phyloP scores from a whole-genome alignment of 1,140 invertebrate species.

The Trichoplusia ni region DNA sequence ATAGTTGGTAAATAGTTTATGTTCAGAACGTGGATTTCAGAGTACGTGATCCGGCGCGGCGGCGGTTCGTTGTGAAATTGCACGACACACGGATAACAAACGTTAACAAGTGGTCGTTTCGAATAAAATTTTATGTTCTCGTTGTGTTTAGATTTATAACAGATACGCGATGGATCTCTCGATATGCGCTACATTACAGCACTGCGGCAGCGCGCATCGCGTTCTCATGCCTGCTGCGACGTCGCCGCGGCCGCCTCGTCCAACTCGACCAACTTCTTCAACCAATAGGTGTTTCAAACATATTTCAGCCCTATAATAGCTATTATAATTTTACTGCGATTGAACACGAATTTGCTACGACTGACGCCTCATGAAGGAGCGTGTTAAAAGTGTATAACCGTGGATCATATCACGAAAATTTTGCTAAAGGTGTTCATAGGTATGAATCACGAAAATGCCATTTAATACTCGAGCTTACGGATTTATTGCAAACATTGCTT shows the following conservation, averaged over 20 bases:
- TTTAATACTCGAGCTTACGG: not conserved
- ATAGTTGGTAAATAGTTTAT: conserved; percentile 81
- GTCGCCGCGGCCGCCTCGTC: not conserved
- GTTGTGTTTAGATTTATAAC: conserved; percentile 68
- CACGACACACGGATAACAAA: conserved; percentile 68
- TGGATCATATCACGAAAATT: conserved; percentile 23
- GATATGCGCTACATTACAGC: conserved; percentile 36
- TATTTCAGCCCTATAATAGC: conserved; percentile 40
- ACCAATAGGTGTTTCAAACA: conserved; percentile 27
- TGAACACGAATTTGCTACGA: conserved; percentile 49
- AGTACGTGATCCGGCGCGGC: conserved; percentile 74
- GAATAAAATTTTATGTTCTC: conserved; percentile 72
- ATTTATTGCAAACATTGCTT: not conserved
- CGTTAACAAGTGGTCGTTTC: conserved; percentile 70
- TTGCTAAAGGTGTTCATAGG: conserved; percentile 15
- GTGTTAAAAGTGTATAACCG: conserved; percentile 2
- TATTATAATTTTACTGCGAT: conserved; percentile 51
- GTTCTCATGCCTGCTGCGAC: not conserved
- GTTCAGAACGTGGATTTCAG: conserved; percentile 77
- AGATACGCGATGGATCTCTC: conserved; percentile 57
- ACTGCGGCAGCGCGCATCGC: conserved; percentile 13
- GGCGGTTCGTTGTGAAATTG: conserved; percentile 71
- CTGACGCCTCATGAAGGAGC: conserved; percentile 41
- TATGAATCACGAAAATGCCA: conserved; percentile 4
- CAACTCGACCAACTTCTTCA: not conserved